Evolutionary conservation across 2,113 vertebrate genomes (phyloP).

Genomic region (Tragelaphus imberbis): DNA sequence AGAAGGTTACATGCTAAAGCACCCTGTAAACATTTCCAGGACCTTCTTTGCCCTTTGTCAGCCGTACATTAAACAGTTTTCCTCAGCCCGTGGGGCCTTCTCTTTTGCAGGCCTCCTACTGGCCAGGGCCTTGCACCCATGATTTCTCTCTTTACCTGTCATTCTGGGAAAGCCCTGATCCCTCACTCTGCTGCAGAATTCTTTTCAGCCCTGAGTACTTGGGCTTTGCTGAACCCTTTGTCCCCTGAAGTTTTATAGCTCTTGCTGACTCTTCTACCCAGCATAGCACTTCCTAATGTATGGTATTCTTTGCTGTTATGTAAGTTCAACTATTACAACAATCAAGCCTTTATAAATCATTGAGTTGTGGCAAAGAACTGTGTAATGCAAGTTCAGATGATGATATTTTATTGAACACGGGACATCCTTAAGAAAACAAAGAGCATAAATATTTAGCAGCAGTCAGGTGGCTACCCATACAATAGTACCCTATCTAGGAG

Average conservation of each 20-base stretch:
- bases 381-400: neutral
- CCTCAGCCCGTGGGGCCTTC: neutral
- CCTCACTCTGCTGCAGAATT: neutral
- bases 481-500: neutral
- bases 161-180: neutral
- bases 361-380: neutral
- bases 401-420: neutral
- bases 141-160: neutral
- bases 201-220: neutral
- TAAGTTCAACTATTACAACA: neutral
- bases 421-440: neutral
- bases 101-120: neutral
- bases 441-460: neutral
- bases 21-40: neutral
- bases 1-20: neutral
- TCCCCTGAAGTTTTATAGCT: neutral
- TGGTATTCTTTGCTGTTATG: neutral
- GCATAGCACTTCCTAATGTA: accelerated
- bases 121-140: neutral
- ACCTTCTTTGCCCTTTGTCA: constrained; percentile 31
- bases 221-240: neutral
- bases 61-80: constrained; percentile 13
- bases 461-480: neutral
- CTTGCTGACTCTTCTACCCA: neutral
- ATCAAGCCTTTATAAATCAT: neutral